Base-by-base conservation (phyloP, 2,797 vertebrate species). In the Dipus sagitta region DNA sequence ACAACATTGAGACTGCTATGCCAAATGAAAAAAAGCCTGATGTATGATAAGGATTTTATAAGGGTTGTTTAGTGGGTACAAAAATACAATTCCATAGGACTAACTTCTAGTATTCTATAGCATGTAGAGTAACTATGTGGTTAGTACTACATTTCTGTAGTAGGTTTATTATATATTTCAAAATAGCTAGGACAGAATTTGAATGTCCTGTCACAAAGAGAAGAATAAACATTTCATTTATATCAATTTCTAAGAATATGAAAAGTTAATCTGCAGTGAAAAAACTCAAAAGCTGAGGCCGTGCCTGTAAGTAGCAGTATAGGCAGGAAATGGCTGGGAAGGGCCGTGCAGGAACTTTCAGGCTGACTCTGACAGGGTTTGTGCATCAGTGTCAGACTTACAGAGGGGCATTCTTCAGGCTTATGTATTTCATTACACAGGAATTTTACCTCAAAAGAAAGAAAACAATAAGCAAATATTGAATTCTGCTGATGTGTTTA, bases 401-500 rank as follows among this genome's bases (percentile, higher is more conserved):
- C 3, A 88, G 84, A 81, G 86, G 0, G 7, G 52, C 30, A 6
- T 70, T 74, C 68, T 95, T 93, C 34, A 84, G 64, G 54, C 34
- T 20, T 74, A 42, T 67, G 26, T 30, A 54, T 79, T 80, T 94
- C n/a, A 64, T 3, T 42, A 14, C 34, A 75, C 0, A 6, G 34
- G 75, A n/a, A 42, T 82, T 90, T 85, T 72, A 84, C 47, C 62
- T 89, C 26, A 68, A 81, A 84, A 92, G 24, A 72, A 78, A 68
- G 92, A 83, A 86, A 64, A 64, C 62, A 64, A 85, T 6, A 84
- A 92, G 78, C 14, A 85, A 47, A 70, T 32, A 67, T 0, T 89
- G 62, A 94, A 76, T 28, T 92, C 34, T 67, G 67, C 74, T 76
- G 34, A 94, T 86, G 54, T 88, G 12, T 84, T 90, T 78, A 80